Percentiles rank a stretch among this genome's conserved stretches.
Evolutionary conservation across 37 sponge, comb jelly and placozoan genomes (phyloP).

Genomic region (Geodia barretti): DNA sequence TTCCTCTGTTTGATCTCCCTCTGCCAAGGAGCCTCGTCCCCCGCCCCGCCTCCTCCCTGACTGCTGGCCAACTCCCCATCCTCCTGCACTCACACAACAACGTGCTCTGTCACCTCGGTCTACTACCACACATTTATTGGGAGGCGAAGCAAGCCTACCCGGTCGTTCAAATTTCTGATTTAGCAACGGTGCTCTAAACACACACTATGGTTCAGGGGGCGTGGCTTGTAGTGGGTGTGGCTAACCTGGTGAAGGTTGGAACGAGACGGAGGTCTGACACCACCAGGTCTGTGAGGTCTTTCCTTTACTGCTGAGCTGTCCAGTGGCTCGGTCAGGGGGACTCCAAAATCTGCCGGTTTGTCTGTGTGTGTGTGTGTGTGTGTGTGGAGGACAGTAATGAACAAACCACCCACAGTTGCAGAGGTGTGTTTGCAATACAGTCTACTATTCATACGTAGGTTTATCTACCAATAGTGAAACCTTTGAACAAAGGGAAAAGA

Average conservation of each 20-base stretch:
- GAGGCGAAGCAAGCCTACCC: no score
- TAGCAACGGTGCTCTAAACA: no score
- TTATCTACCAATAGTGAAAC: no score
- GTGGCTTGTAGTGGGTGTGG: neutral
- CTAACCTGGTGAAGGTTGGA: conserved; percentile 13
- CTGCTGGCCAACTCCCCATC: no score
- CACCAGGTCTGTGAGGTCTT: neutral
- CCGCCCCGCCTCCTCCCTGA: no score
- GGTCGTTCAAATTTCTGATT: no score
- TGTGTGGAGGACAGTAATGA: no score
- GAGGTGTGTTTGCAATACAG: no score
- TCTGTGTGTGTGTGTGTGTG: conserved; percentile 5
- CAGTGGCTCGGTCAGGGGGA: conserved; percentile 22
- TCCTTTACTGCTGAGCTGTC: conserved; percentile 38
- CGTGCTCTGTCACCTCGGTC: neutral
- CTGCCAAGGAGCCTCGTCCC: conserved; percentile 11
- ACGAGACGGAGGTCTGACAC: conserved; percentile 27
- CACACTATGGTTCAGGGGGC: neutral
- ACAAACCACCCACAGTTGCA: neutral
- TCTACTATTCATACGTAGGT: no score
- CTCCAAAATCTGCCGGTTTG: conserved; percentile 32
- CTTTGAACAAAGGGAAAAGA: no score
- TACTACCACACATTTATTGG: neutral
- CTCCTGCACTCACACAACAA: neutral
- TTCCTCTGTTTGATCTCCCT: conserved; percentile 10